phyloP scores from a whole-genome alignment of 2,888 invertebrate genomes.

The Anorthoa munda region DNA sequence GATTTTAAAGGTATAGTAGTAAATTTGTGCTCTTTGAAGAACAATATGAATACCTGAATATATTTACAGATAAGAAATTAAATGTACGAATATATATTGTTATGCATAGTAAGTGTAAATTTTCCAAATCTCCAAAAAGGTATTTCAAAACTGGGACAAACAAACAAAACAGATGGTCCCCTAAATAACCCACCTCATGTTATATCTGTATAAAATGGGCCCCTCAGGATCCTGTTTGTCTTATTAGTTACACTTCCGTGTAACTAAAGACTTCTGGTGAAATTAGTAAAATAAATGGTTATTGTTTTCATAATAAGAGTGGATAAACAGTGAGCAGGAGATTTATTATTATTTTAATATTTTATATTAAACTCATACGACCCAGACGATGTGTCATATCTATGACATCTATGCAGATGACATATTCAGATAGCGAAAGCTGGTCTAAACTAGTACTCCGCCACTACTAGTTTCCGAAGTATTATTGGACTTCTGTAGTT shows the following conservation, averaged over 20 bases:
- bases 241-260: constrained; percentile 11
- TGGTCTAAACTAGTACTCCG: too few species aligned
- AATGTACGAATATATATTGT: not conserved
- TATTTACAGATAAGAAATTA: not conserved
- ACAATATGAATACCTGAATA: too few species aligned
- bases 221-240: constrained; percentile 15
- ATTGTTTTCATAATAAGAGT: not conserved
- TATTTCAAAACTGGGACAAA: constrained; percentile 6
- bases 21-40: too few species aligned
- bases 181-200: not conserved
- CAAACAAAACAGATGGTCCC: not conserved
- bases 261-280: not conserved
- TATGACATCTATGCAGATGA: too few species aligned
- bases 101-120: not conserved
- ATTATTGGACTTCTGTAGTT: too few species aligned
- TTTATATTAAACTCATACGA: too few species aligned
- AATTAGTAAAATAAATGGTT: constrained; percentile 1
- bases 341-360: too few species aligned
- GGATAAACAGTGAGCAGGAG: too few species aligned
- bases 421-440: too few species aligned
- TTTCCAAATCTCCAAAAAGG: not conserved
- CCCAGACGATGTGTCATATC: too few species aligned
- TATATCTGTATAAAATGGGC: constrained; percentile 18
- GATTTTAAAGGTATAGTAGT: not conserved
- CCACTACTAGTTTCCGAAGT: too few species aligned